Percentiles rank a stretch among this genome's conserved stretches.
Evolutionary conservation across 2,888 invertebrate species (phyloP).

Genomic region (Diogma glabrata): DNA sequence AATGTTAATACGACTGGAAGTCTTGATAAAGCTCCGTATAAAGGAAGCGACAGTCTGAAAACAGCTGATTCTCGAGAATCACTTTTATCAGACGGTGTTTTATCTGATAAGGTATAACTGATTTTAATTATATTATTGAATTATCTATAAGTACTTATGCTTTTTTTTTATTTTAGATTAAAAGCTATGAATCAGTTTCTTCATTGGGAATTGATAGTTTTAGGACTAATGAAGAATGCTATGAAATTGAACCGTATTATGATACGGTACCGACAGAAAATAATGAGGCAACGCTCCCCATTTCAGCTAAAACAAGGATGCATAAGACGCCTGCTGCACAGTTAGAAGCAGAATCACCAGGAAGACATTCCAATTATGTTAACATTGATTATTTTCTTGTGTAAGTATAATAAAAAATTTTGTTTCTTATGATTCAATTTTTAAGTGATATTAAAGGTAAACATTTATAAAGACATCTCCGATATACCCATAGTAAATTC

Average conservation of each 20-base stretch:
- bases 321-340: constrained; percentile 24
- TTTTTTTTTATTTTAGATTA: constrained; percentile 38
- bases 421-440: too few species aligned
- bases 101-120: constrained; percentile 31
- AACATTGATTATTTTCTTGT: constrained; percentile 87
- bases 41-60: constrained; percentile 25
- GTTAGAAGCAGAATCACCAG: constrained; percentile 63
- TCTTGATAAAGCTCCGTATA: constrained; percentile 23
- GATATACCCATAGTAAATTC: too few species aligned
- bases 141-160: not conserved
- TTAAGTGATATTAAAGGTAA: too few species aligned
- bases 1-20: constrained; percentile 36
- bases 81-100: constrained; percentile 34
- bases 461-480: too few species aligned
- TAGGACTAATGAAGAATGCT: constrained; percentile 41
- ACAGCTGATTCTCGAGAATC: constrained; percentile 37
- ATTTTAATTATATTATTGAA: not conserved
- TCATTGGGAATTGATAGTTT: constrained; percentile 47
- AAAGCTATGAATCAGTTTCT: constrained; percentile 53
- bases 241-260: constrained; percentile 56
- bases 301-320: constrained; percentile 25
- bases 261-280: constrained; percentile 59
- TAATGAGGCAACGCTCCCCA: constrained; percentile 55
- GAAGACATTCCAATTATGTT: constrained; percentile 75
- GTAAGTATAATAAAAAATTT: constrained; percentile 48